A percentile compares a stretch with the other conserved stretches of the same genome.
Conservation (phyloP, 1,140 invertebrate genomes). For the Metaphire vulgaris region DNA sequence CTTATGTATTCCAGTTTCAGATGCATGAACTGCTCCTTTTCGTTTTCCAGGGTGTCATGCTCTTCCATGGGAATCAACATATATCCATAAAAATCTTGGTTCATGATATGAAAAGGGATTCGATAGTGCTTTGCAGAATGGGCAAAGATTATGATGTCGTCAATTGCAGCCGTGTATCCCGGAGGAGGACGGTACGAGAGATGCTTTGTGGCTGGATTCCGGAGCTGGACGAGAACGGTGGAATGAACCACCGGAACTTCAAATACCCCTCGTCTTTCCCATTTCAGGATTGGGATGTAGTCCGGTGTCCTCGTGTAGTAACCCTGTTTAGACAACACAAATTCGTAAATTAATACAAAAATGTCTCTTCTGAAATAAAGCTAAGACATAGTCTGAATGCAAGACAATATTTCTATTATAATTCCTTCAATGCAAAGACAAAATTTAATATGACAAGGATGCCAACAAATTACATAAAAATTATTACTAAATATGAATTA, state of each 20-base stretch:
- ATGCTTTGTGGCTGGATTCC: conserved; percentile 56
- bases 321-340: conserved; percentile 55
- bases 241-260: conserved; percentile 87
- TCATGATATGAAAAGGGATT: conserved; percentile 70
- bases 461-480: not conserved
- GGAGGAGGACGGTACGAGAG: conserved; percentile 68
- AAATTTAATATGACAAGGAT: not conserved
- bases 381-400: not conserved
- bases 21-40: conserved; percentile 68
- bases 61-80: conserved; percentile 72
- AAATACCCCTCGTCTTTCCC: conserved; percentile 68
- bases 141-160: conserved; percentile 93
- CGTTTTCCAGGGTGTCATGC: conserved; percentile 60
- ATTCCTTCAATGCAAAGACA: not conserved
- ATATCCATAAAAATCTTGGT: conserved; percentile 74
- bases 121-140: conserved; percentile 63
- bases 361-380: not conserved
- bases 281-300: conserved; percentile 72
- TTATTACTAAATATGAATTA: not conserved
- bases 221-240: conserved; percentile 75
- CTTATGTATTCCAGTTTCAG: conserved; percentile 68
- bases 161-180: conserved; percentile 65
- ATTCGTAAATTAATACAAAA: not conserved
- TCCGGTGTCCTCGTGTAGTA: conserved; percentile 82
- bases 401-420: not conserved